Base-by-base conservation (phyloP, 2,888 invertebrate genomes). In the Griposia aprilina region DNA sequence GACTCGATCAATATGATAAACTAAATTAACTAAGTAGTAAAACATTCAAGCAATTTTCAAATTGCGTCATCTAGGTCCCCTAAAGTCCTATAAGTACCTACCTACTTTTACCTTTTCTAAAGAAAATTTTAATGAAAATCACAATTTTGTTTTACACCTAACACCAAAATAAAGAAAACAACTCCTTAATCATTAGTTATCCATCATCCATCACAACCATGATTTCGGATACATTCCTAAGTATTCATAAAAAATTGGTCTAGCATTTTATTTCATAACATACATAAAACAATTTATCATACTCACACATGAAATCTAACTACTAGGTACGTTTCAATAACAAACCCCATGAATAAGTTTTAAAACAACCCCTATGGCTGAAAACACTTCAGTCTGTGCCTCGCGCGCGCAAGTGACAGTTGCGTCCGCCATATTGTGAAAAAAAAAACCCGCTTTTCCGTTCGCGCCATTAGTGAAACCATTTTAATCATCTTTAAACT, bases 371-470 rank as follows among this genome's bases (percentile, higher is more conserved):
- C 89, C 20, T 83, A 76, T 83, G 74, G 82, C 85, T 92, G 91
- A 92, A 93, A 88, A 81, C 87, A 90, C 80, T 93, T 94, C 93
- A 96, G 96, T 96, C 88, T 80, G 88, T 90, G 91, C 91, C 90
- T 82, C 90, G 94, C 93, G 91, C 92, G 91, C 93, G 92, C 76
- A 80, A 81, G 81, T 86, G 89, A 85, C 90, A 92, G 92, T 86
- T 92, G 95, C 87, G 93, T 92, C 84, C 93, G 93, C 93, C 90
- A 84, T 89, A 76, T 93, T 91, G 88, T 87, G 69, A 76, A 89
- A 89, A 87, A 81, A 63, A 86, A 89, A 93, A 94, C 92, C 94
- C 95, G 94, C 94, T 88, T 85, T 92, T 92, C 86, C 81, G 78
- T 79, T 87, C 79, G 83, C 87, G 83, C 80, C 83, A 76, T 62